Percentiles rank a stretch among this genome's conserved stretches.
phyloP scores from a whole-genome alignment of 2,888 invertebrate species.

The Kuschelorhynchus macadamiae region DNA sequence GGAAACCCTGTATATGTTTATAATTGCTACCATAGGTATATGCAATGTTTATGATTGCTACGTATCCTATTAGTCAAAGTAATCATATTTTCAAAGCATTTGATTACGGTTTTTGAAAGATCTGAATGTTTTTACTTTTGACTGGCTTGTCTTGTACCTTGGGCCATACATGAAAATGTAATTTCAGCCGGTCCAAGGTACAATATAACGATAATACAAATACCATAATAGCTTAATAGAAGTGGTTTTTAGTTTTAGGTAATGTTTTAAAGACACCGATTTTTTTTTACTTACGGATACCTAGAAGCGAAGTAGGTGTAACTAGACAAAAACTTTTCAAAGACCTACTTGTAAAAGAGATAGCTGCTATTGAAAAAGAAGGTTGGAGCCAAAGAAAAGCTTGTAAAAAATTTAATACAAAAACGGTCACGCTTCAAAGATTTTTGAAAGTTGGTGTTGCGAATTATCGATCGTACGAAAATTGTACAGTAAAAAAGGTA shows the following conservation, averaged over 20 bases:
- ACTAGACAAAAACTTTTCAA: slow-evolving; percentile 20
- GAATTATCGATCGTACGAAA: slow-evolving; percentile 3
- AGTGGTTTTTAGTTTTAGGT: too few relatives aligned
- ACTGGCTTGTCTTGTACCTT: slow-evolving; percentile 22
- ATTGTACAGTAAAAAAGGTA: slow-evolving; percentile 8
- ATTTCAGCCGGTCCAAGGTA: slow-evolving; percentile 14
- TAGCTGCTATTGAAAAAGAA: slow-evolving; percentile 3
- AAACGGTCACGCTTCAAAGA: slow-evolving; percentile 9
- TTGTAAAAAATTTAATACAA: slow-evolving; percentile 6
- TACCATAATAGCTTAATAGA: too few relatives aligned
- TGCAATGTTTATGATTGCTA: too few relatives aligned
- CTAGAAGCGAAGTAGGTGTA: slow-evolving; percentile 31
- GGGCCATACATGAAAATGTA: slow-evolving; percentile 13
- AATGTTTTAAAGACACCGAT: too few relatives aligned
- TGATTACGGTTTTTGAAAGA: too few relatives aligned
- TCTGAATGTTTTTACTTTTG: slow-evolving; percentile 16
- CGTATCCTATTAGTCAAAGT: too few relatives aligned
- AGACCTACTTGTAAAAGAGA: background rate
- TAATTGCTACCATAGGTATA: too few relatives aligned
- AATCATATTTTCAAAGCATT: too few relatives aligned
- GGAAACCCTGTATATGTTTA: too few relatives aligned
- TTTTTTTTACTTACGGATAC: slow-evolving; percentile 25
- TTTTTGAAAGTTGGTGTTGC: background rate
- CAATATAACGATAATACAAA: too few relatives aligned
- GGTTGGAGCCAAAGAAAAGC: slow-evolving; percentile 9